Evolutionary conservation across 2,113 vertebrate genomes (phyloP).

Genomic region (Carassius carassius): DNA sequence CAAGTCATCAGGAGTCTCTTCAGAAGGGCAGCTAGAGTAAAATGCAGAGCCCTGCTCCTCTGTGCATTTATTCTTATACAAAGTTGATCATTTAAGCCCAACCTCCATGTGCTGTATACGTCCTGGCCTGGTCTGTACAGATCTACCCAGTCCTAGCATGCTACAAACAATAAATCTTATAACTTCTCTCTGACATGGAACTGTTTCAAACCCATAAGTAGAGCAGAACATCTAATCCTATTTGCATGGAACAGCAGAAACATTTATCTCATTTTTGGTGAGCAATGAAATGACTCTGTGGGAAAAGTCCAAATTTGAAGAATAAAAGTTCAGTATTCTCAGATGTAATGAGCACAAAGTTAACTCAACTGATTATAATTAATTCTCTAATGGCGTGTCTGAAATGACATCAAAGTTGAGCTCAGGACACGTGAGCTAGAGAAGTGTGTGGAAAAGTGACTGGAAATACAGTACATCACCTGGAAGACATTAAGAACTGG

Average conservation of each 20-base stretch:
- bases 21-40: not conserved
- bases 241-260: not conserved
- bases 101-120: not conserved
- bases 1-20: slow-evolving; percentile 37
- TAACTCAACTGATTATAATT: not conserved
- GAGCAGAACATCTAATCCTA: not conserved
- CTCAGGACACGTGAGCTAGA: not conserved
- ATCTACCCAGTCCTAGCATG: not conserved
- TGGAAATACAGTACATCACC: not conserved
- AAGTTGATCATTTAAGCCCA: not conserved
- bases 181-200: not conserved
- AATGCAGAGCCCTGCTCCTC: not conserved
- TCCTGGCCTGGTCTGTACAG: not conserved
- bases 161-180: slow-evolving; percentile 12
- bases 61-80: not conserved
- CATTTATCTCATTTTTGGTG: not conserved
- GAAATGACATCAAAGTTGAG: not conserved
- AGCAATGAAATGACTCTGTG: not conserved
- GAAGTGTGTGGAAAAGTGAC: not conserved
- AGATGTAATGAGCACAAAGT: not conserved
- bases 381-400: not conserved
- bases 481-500: slow-evolving; percentile 62
- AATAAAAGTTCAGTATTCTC: not conserved
- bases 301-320: not conserved
- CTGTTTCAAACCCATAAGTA: not conserved